A percentile compares a stretch with the other conserved stretches of the same genome.
Conservation (phyloP, 2,888 invertebrate genomes). For the Ganaspis brasiliensis region DNA sequence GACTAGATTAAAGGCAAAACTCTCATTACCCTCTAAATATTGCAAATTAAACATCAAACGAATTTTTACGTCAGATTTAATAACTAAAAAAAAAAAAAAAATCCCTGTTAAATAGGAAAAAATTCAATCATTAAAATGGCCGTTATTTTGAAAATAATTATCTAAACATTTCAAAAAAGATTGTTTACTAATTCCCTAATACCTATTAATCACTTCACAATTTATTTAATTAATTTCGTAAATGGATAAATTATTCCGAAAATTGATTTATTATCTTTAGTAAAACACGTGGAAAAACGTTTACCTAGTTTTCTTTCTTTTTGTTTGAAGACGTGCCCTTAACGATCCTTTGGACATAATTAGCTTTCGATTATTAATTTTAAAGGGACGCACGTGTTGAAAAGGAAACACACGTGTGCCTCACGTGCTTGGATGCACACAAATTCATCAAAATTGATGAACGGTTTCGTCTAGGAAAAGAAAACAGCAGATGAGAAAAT, state of each 20-base stretch:
- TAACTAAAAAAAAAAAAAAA: background rate
- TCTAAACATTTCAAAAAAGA: too few species aligned
- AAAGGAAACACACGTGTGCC: slow-evolving; percentile 19
- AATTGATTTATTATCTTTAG: too few species aligned
- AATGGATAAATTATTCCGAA: too few species aligned
- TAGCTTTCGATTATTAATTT: slow-evolving; percentile 35
- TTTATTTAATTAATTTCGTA: too few species aligned
- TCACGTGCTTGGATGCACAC: slow-evolving; percentile 29
- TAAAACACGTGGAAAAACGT: background rate
- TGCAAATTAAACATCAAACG: background rate
- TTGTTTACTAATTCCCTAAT: too few species aligned
- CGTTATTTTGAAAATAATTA: too few species aligned
- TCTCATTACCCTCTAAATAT: background rate
- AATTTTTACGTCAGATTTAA: background rate
- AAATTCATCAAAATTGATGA: slow-evolving; percentile 33
- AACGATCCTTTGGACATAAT: slow-evolving; percentile 22
- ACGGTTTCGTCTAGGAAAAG: slow-evolving; percentile 15
- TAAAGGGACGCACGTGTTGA: slow-evolving; percentile 8
- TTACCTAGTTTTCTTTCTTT: background rate
- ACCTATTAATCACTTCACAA: too few species aligned
- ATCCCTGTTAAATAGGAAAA: background rate
- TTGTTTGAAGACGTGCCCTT: background rate
- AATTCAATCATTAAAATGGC: too few species aligned
- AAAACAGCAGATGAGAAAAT: slow-evolving; percentile 35
- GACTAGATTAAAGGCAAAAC: slow-evolving; percentile 7